Evolutionary conservation across 2,113 vertebrate species (phyloP).

Genomic region (Ibidorhyncha struthersii): DNA sequence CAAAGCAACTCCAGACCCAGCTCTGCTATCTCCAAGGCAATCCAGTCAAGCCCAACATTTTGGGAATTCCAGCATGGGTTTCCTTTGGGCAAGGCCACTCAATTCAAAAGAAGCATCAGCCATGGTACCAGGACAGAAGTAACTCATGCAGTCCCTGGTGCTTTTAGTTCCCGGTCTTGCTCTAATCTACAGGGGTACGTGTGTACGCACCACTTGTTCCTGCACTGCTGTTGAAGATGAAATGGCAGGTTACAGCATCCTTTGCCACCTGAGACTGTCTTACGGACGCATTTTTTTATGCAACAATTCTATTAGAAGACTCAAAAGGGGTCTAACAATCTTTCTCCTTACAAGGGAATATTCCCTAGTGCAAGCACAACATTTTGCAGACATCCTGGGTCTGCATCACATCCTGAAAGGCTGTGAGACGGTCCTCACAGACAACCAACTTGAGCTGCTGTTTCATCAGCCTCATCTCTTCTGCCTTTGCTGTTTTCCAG

Average conservation of each 20-base stretch:
- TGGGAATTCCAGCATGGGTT: not conserved
- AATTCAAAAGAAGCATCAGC: not conserved
- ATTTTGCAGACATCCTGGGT: not conserved
- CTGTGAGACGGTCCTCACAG: not conserved
- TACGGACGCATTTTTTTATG: not conserved
- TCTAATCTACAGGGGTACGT: not conserved
- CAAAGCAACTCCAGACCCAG: not conserved
- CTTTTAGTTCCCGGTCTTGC: not conserved
- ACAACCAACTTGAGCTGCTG: not conserved
- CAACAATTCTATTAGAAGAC: not conserved
- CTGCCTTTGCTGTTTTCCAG: not conserved
- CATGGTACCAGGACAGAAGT: not conserved
- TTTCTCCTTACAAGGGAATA: not conserved
- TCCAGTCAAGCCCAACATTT: not conserved
- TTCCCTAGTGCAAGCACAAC: not conserved
- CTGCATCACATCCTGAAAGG: not conserved
- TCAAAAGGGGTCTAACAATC: not conserved
- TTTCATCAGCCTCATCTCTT: too few relatives aligned
- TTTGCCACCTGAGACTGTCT: not conserved
- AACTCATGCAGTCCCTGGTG: not conserved
- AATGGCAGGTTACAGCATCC: not conserved
- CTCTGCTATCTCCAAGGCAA: not conserved
- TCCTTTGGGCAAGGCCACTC: not conserved
- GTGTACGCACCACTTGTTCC: not conserved
- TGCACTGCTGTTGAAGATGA: not conserved